phyloP scores from a whole-genome alignment of 2,113 vertebrate genomes.

The Pygoscelis adeliae region DNA sequence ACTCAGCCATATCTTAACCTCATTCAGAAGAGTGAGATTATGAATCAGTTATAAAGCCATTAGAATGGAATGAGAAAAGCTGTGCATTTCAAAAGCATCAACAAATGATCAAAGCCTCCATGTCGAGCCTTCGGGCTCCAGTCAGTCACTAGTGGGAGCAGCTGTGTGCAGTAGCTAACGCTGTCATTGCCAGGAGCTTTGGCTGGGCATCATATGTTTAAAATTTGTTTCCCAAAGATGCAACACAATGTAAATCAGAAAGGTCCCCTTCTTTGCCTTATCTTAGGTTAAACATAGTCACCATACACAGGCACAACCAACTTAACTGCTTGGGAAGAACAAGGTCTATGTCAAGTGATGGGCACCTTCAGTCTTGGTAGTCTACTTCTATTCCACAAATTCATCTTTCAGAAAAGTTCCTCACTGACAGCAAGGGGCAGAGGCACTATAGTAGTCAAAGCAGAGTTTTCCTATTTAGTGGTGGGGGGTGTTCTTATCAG shows the following conservation, averaged over 20 bases:
- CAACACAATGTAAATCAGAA: background rate
- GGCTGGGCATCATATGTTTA: rapidly evolving
- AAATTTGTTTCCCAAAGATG: background rate
- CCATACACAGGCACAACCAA: background rate
- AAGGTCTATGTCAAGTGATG: rapidly evolving
- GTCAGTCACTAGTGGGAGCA: background rate
- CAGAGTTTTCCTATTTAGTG: no score
- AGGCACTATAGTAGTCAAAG: background rate
- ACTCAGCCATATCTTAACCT: background rate
- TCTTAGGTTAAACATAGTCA: rapidly evolving
- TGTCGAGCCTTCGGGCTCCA: background rate
- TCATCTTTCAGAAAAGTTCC: background rate
- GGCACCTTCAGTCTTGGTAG: background rate
- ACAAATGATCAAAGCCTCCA: background rate
- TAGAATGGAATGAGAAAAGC: background rate
- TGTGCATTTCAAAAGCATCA: background rate
- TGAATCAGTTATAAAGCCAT: background rate
- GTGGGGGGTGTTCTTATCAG: background rate
- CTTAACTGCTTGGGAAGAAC: background rate
- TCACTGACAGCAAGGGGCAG: background rate
- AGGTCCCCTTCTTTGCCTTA: background rate
- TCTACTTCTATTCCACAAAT: background rate
- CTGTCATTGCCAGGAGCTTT: rapidly evolving
- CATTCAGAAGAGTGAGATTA: background rate
- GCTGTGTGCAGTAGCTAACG: background rate